phyloP scores from a whole-genome alignment of 2,888 invertebrate species.

The Tortricodes alternella region DNA sequence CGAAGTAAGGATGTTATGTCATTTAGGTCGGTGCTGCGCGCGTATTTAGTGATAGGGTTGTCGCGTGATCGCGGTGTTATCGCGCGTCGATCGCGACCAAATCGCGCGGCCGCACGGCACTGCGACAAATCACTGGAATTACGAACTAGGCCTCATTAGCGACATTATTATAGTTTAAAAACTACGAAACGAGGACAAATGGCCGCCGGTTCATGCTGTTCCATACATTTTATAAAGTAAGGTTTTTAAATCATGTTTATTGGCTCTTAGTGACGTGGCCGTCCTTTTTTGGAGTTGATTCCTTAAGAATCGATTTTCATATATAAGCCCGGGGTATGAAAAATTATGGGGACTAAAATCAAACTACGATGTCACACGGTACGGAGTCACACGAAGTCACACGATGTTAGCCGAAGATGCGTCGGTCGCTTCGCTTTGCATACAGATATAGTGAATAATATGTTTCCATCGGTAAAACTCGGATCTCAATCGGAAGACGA shows the following conservation, averaged over 20 bases:
- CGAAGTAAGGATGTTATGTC: not conserved
- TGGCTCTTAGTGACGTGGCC: slow-evolving; percentile 14
- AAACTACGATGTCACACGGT: too few species aligned
- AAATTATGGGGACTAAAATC: too few species aligned
- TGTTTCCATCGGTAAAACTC: too few species aligned
- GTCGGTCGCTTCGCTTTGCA: too few species aligned
- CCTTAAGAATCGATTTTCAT: too few species aligned
- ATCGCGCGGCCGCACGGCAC: slow-evolving; percentile 27
- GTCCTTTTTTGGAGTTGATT: slow-evolving; percentile 16
- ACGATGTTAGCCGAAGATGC: too few species aligned
- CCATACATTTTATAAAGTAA: not conserved
- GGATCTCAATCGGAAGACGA: too few species aligned
- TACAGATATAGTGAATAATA: too few species aligned
- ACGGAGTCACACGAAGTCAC: too few species aligned
- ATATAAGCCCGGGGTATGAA: too few species aligned
- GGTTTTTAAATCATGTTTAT: slow-evolving; percentile 14
- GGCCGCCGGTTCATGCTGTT: slow-evolving; percentile 15
- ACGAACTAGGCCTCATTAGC: slow-evolving; percentile 66
- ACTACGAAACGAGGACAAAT: slow-evolving; percentile 33
- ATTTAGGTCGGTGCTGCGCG: slow-evolving; percentile 13
- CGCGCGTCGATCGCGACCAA: slow-evolving; percentile 20
- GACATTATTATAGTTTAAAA: slow-evolving; percentile 54
- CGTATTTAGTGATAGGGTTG: slow-evolving; percentile 22
- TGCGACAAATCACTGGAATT: slow-evolving; percentile 69
- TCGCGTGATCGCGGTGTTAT: slow-evolving; percentile 25